phyloP scores from a whole-genome alignment of 2,113 vertebrate species.

The Edolisoma coerulescens region DNA sequence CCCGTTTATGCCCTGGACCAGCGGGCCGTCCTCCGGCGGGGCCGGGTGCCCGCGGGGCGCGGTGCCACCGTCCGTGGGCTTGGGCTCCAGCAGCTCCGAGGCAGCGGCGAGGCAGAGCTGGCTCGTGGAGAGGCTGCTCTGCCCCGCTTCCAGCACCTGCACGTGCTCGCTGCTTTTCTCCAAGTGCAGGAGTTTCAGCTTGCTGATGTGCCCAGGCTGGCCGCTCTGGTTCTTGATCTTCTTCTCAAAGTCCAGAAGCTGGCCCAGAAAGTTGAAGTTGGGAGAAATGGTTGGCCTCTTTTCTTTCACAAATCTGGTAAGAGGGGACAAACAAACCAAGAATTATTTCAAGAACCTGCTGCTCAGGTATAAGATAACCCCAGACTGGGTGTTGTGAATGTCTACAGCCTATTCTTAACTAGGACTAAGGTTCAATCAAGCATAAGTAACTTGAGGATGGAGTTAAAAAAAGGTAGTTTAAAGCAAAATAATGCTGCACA shows the following conservation, averaged over 20 bases:
- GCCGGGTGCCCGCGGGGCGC: background rate
- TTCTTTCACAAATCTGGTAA: constrained; percentile 80
- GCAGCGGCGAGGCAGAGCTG: constrained; percentile 35
- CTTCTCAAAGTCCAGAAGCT: constrained; percentile 92
- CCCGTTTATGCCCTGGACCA: constrained; percentile 78
- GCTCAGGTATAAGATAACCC: background rate
- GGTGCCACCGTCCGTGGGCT: background rate
- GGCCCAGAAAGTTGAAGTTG: constrained; percentile 84
- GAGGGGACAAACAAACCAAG: background rate
- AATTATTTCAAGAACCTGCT: background rate
- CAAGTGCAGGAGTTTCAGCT: constrained; percentile 71
- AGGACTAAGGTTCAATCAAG: background rate
- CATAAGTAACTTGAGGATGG: background rate
- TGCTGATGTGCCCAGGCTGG: constrained; percentile 57
- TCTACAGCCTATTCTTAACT: background rate
- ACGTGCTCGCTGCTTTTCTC: constrained; percentile 54
- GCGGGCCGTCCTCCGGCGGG: constrained; percentile 62
- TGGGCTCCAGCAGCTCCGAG: constrained; percentile 47
- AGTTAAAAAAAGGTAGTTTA: background rate
- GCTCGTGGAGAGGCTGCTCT: background rate
- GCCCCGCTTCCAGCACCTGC: background rate
- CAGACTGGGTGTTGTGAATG: background rate
- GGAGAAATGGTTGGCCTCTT: constrained; percentile 84
- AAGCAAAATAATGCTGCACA: background rate
- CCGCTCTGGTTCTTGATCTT: constrained; percentile 80